Evolutionary conservation across 2,797 vertebrate genomes (phyloP).

Genomic region (Gymnocypris eckloni): DNA sequence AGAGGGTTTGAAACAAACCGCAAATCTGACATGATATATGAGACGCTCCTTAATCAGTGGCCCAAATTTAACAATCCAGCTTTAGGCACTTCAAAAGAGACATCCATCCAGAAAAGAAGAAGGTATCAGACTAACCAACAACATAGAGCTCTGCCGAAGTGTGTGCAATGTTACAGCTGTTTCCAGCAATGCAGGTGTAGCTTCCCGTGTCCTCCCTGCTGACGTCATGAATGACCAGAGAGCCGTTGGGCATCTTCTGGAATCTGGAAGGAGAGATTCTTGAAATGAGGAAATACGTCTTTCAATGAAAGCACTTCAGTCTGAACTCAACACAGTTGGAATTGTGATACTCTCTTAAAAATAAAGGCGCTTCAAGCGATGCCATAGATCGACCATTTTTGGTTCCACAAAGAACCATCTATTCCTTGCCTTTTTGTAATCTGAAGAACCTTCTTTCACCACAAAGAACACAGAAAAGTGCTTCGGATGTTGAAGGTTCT

Average conservation of each 20-base stretch:
- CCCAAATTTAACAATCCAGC: not conserved
- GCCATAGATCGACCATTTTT: no score
- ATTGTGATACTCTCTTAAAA: not conserved
- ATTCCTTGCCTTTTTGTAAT: no score
- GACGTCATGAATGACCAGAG: constrained; percentile 83
- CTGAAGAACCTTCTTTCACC: no score
- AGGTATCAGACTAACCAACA: constrained; percentile 77
- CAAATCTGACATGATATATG: not conserved
- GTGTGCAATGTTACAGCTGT: constrained; percentile 88
- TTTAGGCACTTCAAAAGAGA: not conserved
- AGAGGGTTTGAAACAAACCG: not conserved
- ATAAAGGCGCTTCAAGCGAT: no score
- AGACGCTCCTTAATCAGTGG: not conserved
- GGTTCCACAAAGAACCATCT: no score
- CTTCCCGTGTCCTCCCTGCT: constrained; percentile 83
- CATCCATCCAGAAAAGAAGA: not conserved
- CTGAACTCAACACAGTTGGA: not conserved
- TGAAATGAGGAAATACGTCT: not conserved
- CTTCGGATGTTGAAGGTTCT: no score
- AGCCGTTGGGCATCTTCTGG: constrained; percentile 86
- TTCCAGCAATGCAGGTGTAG: constrained; percentile 89
- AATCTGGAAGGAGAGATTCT: constrained; percentile 72
- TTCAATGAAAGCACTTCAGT: not conserved
- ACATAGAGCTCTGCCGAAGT: constrained; percentile 83
- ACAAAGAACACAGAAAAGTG: no score